Evolutionary conservation across 1,140 invertebrate genomes (phyloP), one percentile per base, ranked within the genome.

Genomic region (Brachionus manjavacas): DNA sequence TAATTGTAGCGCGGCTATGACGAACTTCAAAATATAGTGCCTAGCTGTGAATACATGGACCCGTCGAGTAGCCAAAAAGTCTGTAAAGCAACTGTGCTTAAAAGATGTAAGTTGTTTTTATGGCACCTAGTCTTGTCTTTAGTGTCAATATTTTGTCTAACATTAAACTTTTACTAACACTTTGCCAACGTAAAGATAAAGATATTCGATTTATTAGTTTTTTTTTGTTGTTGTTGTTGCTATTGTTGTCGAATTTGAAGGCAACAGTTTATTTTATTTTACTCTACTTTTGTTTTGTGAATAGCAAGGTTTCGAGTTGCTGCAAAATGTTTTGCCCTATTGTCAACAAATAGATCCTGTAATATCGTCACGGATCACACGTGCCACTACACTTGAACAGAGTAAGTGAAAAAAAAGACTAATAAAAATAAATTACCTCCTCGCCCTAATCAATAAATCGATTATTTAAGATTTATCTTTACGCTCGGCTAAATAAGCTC

Each of bases 21-120:
- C 60, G 81, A 68, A 43, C 52, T 83, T 39, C 81, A 83, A 72
- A 28, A 49, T 46, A 68, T 83, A 46, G 81, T 83, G 16, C 81
- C 81, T 7, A 70, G 41, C 20, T 68, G 81, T 72, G 60, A 83
- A n/a, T 70, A 41, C n/a, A 68, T 83, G 60, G 81, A 83, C 70
- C 81, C 81, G n/a, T 68, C 60, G 12, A 83, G 81, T 83, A 55
- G 46, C 16, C 81, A 83, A 83, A 83, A 83, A 83, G 68, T 83
- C 3, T 68, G 81, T 55, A 83, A 83, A 83, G 81, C 81, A 83
- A 68, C 81, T 31, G 60, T 83, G n/a, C 81, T 83, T 14, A 83
- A 83, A 83, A 68, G 81, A 83, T 83, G 81, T 83, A 83, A 83
- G 81, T 83, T 72, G 35, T 35, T 20, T 72, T 72, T 68, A 31